phyloP scores from a whole-genome alignment of 2,888 invertebrate species.

The Drosophila mercatorum region DNA sequence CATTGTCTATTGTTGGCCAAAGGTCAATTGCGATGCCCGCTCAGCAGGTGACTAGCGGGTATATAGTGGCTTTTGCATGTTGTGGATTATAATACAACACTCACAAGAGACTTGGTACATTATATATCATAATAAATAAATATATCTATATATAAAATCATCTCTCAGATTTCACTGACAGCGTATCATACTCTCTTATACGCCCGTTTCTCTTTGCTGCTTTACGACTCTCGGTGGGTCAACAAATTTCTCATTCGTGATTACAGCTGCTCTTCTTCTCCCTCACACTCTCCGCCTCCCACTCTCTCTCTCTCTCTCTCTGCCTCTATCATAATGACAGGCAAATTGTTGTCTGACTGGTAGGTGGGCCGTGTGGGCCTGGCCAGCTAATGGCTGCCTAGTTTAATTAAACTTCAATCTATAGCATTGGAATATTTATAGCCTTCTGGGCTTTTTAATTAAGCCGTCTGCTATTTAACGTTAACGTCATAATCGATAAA shows the following conservation, averaged over 20 bases:
- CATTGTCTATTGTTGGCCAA: constrained; percentile 25
- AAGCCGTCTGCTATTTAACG: constrained; percentile 28
- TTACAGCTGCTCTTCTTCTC: constrained; percentile 56
- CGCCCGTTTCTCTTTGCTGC: constrained; percentile 13
- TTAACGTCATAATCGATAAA: constrained; percentile 21
- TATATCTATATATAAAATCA: neutral
- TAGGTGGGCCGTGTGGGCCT: constrained; percentile 8
- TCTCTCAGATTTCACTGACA: neutral
- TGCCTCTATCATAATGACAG: constrained; percentile 34
- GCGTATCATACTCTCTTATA: neutral
- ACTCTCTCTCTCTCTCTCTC: neutral
- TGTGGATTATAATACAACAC: neutral
- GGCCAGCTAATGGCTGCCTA: constrained; percentile 31
- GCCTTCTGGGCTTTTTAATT: constrained; percentile 58
- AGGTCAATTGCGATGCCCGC: constrained; percentile 42
- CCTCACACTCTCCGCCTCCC: neutral
- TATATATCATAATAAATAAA: neutral
- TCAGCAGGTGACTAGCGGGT: neutral
- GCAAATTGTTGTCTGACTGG: constrained; percentile 54
- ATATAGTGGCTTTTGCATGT: neutral
- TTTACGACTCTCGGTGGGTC: constrained; percentile 20
- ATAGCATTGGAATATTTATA: constrained; percentile 70
- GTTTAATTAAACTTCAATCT: constrained; percentile 77
- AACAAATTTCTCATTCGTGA: constrained; percentile 73
- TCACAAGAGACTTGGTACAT: neutral